phyloP scores from a whole-genome alignment of 1,140 invertebrate species.

The Microvelia longipes region DNA sequence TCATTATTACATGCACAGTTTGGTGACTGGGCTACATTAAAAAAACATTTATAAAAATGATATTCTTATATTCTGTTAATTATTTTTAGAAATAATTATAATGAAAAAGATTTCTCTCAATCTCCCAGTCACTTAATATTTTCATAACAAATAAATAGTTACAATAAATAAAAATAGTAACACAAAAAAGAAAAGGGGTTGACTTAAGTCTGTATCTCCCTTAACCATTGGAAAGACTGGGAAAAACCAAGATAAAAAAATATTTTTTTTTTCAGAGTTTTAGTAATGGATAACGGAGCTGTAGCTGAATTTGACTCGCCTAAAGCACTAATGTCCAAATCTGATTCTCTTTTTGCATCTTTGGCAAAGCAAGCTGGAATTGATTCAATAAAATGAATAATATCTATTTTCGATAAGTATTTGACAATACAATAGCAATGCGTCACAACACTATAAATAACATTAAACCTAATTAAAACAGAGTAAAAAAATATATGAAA shows the following conservation, averaged over 20 bases:
- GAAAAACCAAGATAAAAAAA: too few species aligned
- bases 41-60: too few species aligned
- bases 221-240: too few species aligned
- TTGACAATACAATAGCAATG: too few species aligned
- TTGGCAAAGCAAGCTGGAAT: not conserved
- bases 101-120: not conserved
- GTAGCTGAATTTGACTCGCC: not conserved
- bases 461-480: too few species aligned
- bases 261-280: not conserved
- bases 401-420: too few species aligned
- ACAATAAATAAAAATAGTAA: not conserved
- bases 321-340: not conserved
- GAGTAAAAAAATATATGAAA: too few species aligned
- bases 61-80: too few species aligned
- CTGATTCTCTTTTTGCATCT: not conserved
- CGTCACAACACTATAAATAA: too few species aligned
- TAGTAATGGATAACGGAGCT: not conserved
- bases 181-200: not conserved
- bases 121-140: not conserved
- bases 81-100: not conserved
- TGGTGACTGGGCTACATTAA: too few species aligned
- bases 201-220: not conserved
- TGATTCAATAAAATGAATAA: too few species aligned
- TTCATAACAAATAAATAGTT: not conserved
- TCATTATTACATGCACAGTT: too few species aligned